Evolutionary conservation across 2,797 vertebrate species (phyloP).

Genomic region (Acipenser transmontanus): DNA sequence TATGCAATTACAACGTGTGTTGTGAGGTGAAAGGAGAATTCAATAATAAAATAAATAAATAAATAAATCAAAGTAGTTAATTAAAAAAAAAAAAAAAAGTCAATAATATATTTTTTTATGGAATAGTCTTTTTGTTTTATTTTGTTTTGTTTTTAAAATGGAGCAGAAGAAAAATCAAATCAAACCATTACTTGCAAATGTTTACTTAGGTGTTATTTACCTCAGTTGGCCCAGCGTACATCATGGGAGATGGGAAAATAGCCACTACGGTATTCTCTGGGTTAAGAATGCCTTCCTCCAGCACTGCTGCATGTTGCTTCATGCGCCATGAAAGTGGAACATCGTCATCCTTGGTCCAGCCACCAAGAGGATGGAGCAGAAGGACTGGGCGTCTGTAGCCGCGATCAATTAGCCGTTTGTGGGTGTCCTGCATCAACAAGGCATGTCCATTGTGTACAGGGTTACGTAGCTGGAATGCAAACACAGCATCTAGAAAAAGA

Average conservation of each 20-base stretch:
- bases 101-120: no score
- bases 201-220: no score
- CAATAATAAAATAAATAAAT: no score
- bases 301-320: conserved; percentile 89
- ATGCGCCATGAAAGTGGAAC: conserved; percentile 90
- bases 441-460: conserved; percentile 95
- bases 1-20: no score
- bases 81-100: no score
- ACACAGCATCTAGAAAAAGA: conserved; percentile 74
- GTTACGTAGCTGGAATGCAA: conserved; percentile 94
- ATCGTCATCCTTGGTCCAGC: conserved; percentile 96
- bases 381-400: conserved; percentile 90
- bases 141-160: no score
- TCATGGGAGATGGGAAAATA: conserved; percentile 97
- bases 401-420: conserved; percentile 78
- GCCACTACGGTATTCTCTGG: conserved; percentile 86
- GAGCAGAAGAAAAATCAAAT: no score
- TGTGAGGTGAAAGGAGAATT: no score
- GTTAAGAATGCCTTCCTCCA: conserved; percentile 83
- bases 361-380: conserved; percentile 88
- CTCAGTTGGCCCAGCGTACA: conserved; percentile 97
- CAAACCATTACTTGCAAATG: no score
- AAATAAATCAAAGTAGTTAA: no score
- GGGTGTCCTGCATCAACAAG: conserved; percentile 91
- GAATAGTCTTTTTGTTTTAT: no score